Percentiles rank a stretch among this genome's conserved stretches.
phyloP scores from a whole-genome alignment of 2,113 vertebrate species.

The Mobula hypostoma region DNA sequence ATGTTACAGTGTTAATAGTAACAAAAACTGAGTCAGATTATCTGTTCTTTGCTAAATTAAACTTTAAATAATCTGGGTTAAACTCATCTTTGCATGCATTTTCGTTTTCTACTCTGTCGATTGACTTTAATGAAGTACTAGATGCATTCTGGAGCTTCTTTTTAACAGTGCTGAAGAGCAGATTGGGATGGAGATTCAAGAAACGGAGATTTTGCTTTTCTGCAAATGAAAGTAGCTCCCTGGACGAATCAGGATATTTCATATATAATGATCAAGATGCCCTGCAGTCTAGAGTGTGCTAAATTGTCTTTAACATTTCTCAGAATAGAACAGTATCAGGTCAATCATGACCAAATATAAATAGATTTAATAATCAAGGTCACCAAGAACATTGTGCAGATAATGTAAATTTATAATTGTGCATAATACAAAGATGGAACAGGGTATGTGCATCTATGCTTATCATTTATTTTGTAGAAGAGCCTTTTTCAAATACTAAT shows the following conservation, averaged over 20 bases:
- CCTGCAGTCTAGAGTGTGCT: neutral
- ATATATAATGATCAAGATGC: neutral
- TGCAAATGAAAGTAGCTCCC: neutral
- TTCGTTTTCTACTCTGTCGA: neutral
- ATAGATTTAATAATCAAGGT: neutral
- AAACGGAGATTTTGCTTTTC: neutral
- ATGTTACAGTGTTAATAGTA: neutral
- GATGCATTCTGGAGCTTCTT: neutral
- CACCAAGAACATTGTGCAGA: neutral
- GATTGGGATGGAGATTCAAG: neutral
- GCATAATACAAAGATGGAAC: neutral
- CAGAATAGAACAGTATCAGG: neutral
- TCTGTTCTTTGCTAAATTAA: neutral
- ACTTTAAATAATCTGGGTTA: neutral
- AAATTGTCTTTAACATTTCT: neutral
- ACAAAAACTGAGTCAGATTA: neutral
- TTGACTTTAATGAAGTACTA: neutral
- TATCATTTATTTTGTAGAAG: neutral
- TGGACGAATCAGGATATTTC: neutral
- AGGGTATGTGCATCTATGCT: neutral
- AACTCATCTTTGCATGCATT: neutral
- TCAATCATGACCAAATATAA: neutral
- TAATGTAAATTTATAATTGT: neutral
- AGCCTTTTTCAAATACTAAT: neutral
- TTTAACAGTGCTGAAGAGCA: neutral